phyloP scores from a whole-genome alignment of 2,888 invertebrate species.

The Candidula unifasciata region DNA sequence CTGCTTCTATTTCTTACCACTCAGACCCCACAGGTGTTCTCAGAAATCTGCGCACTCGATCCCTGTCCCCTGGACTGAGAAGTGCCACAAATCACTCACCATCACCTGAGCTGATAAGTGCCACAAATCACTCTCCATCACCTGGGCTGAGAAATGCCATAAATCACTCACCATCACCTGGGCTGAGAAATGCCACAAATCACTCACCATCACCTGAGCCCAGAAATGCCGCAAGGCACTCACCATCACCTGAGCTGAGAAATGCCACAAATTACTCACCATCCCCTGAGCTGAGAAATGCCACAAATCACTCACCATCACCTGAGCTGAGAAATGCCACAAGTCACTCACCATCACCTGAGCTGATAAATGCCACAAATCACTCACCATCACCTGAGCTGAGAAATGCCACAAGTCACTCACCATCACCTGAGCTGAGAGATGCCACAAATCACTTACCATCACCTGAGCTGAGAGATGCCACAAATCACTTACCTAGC shows the following conservation, averaged over 20 bases:
- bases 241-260: slow-evolving; percentile 39
- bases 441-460: too few relatives aligned
- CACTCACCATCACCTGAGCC: too few relatives aligned
- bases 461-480: slow-evolving; percentile 37
- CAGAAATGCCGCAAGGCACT: too few relatives aligned
- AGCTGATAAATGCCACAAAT: slow-evolving; percentile 15
- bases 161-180: slow-evolving; percentile 44
- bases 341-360: slow-evolving; percentile 44
- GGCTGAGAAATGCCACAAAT: slow-evolving; percentile 20
- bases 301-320: slow-evolving; percentile 40
- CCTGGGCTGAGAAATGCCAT: slow-evolving; percentile 32
- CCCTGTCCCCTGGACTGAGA: slow-evolving; percentile 42
- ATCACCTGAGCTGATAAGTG: slow-evolving; percentile 36
- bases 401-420: slow-evolving; percentile 34
- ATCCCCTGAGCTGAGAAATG: slow-evolving; percentile 35
- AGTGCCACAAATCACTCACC: background rate
- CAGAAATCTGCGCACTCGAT: slow-evolving; percentile 38
- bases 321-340: slow-evolving; percentile 31
- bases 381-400: slow-evolving; percentile 41
- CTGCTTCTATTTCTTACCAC: slow-evolving; percentile 24
- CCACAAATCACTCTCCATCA: slow-evolving; percentile 40
- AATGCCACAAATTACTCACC: slow-evolving; percentile 37
- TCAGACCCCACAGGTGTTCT: slow-evolving; percentile 40
- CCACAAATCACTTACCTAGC: slow-evolving; percentile 4
- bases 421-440: slow-evolving; percentile 39